Base-by-base conservation (phyloP, 2,797 vertebrate genomes). In the Peromyscus attwateri region DNA sequence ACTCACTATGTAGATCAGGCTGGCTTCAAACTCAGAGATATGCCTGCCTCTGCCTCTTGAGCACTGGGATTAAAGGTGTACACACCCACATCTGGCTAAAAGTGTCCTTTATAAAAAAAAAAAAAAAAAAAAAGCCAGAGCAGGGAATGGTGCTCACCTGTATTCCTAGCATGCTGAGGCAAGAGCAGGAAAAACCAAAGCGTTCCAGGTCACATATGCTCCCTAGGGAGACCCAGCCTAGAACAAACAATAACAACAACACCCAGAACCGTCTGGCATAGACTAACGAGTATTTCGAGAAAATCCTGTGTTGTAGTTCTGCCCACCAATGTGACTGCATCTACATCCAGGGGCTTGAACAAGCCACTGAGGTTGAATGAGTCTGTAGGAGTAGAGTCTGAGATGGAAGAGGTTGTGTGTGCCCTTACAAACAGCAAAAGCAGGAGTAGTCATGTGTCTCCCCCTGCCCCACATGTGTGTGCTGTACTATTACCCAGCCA, bases 351-450 rank as follows among this genome's bases (percentile, higher is more conserved):
- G 49, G 4, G 17, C 27, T 89, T 71, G 57, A 43, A 25, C 55
- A 75, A 66, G n/a, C 27, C 34, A 52, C 91, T 76, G 60, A 77
- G 23, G 71, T 90, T 92, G 80, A 62, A 21, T n/a, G 89, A 82
- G 23, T 34, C 80, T 62, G 31, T 37, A 88, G 92, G 34, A 57
- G 29, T 34, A 62, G 37, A 37, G 5, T 13, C 66, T 52, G 37
- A 77, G 80, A 77, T 55, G 49, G 68, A 60, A 52, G 77, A 73
- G 77, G 19, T 10, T 16, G 14, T 52, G 29, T 34, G 52, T 55
- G 52, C 52, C 27, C 62, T 71, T 83, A 16, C 17, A 40, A 66
- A 43, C 62, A 87, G 68, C 17, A 49, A 21, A 57, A 57, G 40
- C 34, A 23, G 4, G 80, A 79, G 82, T 1, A 49, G 40, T 46